phyloP scores from a whole-genome alignment of 2,113 vertebrate genomes.

The Rhea pennata region DNA sequence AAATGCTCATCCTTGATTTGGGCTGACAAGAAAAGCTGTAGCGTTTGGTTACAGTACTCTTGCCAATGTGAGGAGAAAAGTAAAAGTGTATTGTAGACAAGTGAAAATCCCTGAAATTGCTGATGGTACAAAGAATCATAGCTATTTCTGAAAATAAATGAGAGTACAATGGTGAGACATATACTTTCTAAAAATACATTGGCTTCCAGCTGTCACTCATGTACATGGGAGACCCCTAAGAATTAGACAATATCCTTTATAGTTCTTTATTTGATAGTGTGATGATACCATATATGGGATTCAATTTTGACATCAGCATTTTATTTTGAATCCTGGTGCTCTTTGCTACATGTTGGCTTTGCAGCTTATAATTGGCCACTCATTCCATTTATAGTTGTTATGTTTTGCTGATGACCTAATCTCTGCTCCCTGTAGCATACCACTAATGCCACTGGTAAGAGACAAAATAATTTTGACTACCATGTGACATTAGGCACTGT shows the following conservation, averaged over 20 bases:
- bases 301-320: not conserved
- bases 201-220: not conserved
- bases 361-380: not conserved
- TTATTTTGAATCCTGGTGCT: not conserved
- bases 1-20: not conserved
- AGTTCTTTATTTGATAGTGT: not conserved
- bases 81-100: not conserved
- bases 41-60: not conserved
- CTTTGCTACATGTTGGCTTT: not conserved
- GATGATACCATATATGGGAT: not conserved
- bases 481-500: not conserved
- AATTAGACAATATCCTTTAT: not conserved
- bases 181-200: not conserved
- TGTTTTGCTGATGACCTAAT: not conserved
- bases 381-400: constrained; percentile 33
- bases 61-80: not conserved
- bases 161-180: not conserved
- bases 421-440: not conserved
- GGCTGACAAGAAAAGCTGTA: not conserved
- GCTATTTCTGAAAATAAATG: not conserved
- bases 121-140: not conserved
- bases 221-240: not conserved
- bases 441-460: not conserved
- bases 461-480: not conserved
- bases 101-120: not conserved